Conservation (phyloP, 2,888 invertebrate genomes). For the Spicauda simplicius region DNA sequence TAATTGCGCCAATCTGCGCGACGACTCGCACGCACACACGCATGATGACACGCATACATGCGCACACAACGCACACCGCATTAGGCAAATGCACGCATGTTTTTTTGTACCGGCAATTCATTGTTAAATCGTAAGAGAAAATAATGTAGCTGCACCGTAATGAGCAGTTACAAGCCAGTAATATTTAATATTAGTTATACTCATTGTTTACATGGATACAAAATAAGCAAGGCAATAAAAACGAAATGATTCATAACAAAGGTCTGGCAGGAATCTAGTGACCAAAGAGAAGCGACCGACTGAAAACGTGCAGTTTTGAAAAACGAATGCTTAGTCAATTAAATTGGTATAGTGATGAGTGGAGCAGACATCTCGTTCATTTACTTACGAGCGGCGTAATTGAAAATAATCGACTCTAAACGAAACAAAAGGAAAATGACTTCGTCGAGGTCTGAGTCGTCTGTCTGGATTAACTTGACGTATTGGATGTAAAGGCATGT, state of each 20-base stretch:
- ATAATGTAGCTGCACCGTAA: conserved; percentile 41
- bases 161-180: conserved; percentile 41
- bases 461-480: conserved; percentile 36
- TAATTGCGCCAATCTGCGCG: conserved; percentile 83
- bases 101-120: conserved; percentile 46
- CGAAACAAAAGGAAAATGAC: conserved; percentile 43
- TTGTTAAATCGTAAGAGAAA: conserved; percentile 46
- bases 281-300: conserved; percentile 37
- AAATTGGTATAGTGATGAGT: conserved; percentile 55
- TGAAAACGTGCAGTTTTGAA: conserved; percentile 45
- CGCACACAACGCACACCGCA: conserved; percentile 50
- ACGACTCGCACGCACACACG: conserved; percentile 67
- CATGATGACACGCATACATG: conserved; percentile 49
- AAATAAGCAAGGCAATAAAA: conserved; percentile 34
- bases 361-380: conserved; percentile 54
- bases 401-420: conserved; percentile 66
- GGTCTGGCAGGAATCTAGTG: conserved; percentile 37
- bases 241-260: conserved; percentile 36
- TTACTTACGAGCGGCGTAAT: conserved; percentile 66
- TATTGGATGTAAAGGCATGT: neutral
- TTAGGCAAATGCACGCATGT: conserved; percentile 59
- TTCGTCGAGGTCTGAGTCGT: conserved; percentile 41
- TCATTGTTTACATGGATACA: conserved; percentile 38
- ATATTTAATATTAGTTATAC: conserved; percentile 37
- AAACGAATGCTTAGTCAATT: conserved; percentile 59